Evolutionary conservation across 1,140 invertebrate genomes (phyloP), one percentile per base, ranked within the genome.

Genomic region (Aricia agestis): DNA sequence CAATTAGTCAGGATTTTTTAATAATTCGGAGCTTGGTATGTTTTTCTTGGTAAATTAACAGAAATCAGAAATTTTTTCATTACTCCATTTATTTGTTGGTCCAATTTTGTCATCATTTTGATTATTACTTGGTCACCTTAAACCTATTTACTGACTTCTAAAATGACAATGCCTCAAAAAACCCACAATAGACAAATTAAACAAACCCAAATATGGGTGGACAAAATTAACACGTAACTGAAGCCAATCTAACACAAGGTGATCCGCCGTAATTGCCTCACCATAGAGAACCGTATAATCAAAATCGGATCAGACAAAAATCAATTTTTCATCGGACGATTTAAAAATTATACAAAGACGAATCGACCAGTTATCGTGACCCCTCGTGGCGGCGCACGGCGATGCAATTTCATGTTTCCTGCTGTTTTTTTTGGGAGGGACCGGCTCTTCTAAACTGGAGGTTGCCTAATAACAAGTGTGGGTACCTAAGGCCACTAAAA

Each of bases 261-360:
- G 65, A 75, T 68, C 72, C 65, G 74, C 76, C 73, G 84, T 88
- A 88, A 90, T 90, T 84, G 81, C 86, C 83, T 84, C 82, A 86
- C 85, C 70, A 84, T 81, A 70, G 70, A 79, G 73, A 75, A 85
- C 74, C 83, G 69, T 90, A 81, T 90, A 87, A 90, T 90, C 85
- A 89, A 86, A 90, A 87, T 75, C 83, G 79, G 85, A 90, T 89
- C 88, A 86, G 75, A 75, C 82, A 77, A 17, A 89, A 90, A 90
- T 89, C 86, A 89, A 90, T 89, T 89, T 90, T 87, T 87, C 84
- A 86, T 83, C 83, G 82, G 78, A 78, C 82, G 82, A 81, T 85
- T 90, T 85, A 79, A 82, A 84, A 89, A 90, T 90, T 90, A 90
- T 84, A 88, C 81, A 83, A 76, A 83, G 73, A 72, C 67, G 72